Conservation (phyloP, 2,797 vertebrate genomes). For the Ctenopoma multispine region DNA sequence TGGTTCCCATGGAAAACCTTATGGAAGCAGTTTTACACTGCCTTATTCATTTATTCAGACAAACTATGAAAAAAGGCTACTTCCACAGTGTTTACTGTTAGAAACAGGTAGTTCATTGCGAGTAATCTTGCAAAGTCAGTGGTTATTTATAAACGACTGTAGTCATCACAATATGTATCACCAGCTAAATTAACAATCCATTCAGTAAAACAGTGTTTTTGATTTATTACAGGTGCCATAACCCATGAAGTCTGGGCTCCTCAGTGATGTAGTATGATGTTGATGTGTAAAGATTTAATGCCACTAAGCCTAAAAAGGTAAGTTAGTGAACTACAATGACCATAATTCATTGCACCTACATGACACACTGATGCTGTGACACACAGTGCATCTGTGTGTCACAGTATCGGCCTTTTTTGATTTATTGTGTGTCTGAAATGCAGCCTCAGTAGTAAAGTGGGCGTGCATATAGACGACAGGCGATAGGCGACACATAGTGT, state of each 20-base stretch:
- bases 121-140: constrained; percentile 27
- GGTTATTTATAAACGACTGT: constrained; percentile 33
- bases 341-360: constrained; percentile 57
- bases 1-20: background rate
- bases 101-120: constrained; percentile 27
- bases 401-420: constrained; percentile 40
- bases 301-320: constrained; percentile 34
- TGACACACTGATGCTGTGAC: constrained; percentile 52
- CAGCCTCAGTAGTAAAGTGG: constrained; percentile 27
- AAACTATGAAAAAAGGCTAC: background rate
- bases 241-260: constrained; percentile 37
- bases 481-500: constrained; percentile 18
- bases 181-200: constrained; percentile 51
- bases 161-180: constrained; percentile 33
- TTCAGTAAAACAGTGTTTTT: constrained; percentile 47
- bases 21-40: background rate
- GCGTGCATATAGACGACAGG: constrained; percentile 16
- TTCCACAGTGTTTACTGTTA: constrained; percentile 3
- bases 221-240: constrained; percentile 55
- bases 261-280: constrained; percentile 44
- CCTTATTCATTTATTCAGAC: background rate
- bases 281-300: constrained; percentile 60
- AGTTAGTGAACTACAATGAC: constrained; percentile 56
- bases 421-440: constrained; percentile 53
- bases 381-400: constrained; percentile 40